Evolutionary conservation across 2,113 vertebrate genomes (phyloP).

Genomic region (Heteronetta atricapilla): DNA sequence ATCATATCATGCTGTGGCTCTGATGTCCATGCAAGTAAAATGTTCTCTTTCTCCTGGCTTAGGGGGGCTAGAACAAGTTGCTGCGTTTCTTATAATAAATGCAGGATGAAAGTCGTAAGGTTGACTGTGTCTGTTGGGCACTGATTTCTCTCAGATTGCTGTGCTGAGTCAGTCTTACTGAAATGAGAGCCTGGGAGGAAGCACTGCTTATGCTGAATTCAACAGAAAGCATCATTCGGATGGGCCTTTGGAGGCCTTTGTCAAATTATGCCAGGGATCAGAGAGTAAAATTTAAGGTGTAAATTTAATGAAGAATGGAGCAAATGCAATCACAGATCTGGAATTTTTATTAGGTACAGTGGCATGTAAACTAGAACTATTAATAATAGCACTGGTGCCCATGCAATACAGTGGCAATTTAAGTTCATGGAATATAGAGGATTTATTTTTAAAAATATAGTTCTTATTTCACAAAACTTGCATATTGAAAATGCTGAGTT

Average conservation of each 20-base stretch:
- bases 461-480: neutral
- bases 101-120: neutral
- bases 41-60: neutral
- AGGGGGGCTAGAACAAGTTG: neutral
- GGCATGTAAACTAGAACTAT: neutral
- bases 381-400: neutral
- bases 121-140: neutral
- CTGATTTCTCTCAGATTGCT: neutral
- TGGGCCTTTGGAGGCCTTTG: accelerated
- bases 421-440: neutral
- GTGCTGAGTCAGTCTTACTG: neutral
- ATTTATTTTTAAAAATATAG: neutral
- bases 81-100: neutral
- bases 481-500: neutral
- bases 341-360: neutral
- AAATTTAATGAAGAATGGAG: neutral
- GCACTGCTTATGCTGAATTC: neutral
- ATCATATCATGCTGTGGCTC: neutral
- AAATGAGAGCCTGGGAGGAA: neutral
- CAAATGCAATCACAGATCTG: neutral
- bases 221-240: neutral
- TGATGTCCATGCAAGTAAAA: neutral
- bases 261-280: neutral
- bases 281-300: neutral
- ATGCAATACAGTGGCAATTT: neutral